Conservation (phyloP, 2,888 invertebrate genomes). For the Cistogaster globosa region DNA sequence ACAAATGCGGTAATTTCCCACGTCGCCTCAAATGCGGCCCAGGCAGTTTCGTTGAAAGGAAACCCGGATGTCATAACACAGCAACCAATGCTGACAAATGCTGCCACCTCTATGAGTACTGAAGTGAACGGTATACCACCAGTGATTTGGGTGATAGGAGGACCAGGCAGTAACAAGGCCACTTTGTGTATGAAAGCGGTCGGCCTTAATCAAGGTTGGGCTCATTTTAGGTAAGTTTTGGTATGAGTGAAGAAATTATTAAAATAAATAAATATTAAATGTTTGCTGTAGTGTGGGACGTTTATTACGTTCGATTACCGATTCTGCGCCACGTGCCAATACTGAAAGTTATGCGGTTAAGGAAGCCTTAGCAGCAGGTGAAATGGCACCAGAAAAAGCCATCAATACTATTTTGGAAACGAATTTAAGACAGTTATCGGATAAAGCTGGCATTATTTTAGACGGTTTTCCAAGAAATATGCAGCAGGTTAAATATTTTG, state of each 20-base stretch:
- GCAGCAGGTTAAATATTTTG: slow-evolving; percentile 93
- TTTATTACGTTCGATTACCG: slow-evolving; percentile 89
- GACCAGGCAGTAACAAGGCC: slow-evolving; percentile 96
- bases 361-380: slow-evolving; percentile 89
- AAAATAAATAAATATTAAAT: neutral
- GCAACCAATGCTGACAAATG: slow-evolving; percentile 75
- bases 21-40: slow-evolving; percentile 73
- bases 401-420: slow-evolving; percentile 90
- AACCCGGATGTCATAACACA: slow-evolving; percentile 75
- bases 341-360: slow-evolving; percentile 87
- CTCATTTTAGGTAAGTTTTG: slow-evolving; percentile 86
- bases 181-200: slow-evolving; percentile 89
- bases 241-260: neutral
- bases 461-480: slow-evolving; percentile 97
- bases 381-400: slow-evolving; percentile 91
- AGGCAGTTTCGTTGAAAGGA: slow-evolving; percentile 71
- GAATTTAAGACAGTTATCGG: slow-evolving; percentile 86
- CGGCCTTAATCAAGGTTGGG: slow-evolving; percentile 88
- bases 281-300: slow-evolving; percentile 87
- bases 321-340: slow-evolving; percentile 86
- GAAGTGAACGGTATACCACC: slow-evolving; percentile 79
- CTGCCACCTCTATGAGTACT: slow-evolving; percentile 73
- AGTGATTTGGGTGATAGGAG: slow-evolving; percentile 88
- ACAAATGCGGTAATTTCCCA: slow-evolving; percentile 74
- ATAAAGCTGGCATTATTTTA: slow-evolving; percentile 91